A percentile compares a stretch with the other conserved stretches of the same genome.
Conservation (phyloP, 2,797 vertebrate genomes). For the Hephaestus fuliginosus region DNA sequence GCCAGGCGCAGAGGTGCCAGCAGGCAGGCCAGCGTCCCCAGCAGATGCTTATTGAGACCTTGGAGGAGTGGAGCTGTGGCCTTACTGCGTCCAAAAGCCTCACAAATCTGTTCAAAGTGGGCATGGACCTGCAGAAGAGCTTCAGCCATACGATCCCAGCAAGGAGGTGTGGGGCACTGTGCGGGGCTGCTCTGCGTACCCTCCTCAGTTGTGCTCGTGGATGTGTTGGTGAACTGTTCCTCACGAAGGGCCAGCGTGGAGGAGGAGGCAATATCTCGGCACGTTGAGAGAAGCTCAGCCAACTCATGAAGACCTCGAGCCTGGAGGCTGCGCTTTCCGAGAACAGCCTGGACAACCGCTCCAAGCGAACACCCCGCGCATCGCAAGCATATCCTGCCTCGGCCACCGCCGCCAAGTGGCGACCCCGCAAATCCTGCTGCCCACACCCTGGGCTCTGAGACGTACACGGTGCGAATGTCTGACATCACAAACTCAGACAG, state of each 20-base stretch:
- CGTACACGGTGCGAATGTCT: constrained; percentile 96
- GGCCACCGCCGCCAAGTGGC: constrained; percentile 74
- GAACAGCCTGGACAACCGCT: constrained; percentile 94
- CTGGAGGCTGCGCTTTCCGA: constrained; percentile 96
- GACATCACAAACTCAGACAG: constrained; percentile 99
- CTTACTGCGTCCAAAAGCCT: constrained; percentile 96
- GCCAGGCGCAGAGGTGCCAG: constrained; percentile 94
- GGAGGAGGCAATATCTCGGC: constrained; percentile 92
- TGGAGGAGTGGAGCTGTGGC: constrained; percentile 94
- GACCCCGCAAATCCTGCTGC: constrained; percentile 88
- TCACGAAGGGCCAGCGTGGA: constrained; percentile 90
- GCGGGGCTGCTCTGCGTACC: constrained; percentile 85
- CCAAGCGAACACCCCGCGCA: constrained; percentile 96
- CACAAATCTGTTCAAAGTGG: constrained; percentile 97
- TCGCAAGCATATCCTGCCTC: constrained; percentile 93
- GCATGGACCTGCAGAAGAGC: constrained; percentile 95
- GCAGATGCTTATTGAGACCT: constrained; percentile 96
- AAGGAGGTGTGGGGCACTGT: constrained; percentile 92
- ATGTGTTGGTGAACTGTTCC: constrained; percentile 89
- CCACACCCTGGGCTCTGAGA: constrained; percentile 93
- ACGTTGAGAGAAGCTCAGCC: constrained; percentile 93
- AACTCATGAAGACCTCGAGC: constrained; percentile 96
- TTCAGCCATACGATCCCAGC: constrained; percentile 96
- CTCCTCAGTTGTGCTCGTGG: constrained; percentile 90
- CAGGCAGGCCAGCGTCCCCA: constrained; percentile 94